A percentile compares a stretch with the other conserved stretches of the same genome.
Conservation (phyloP, 2,888 invertebrate genomes). For the Eristalinus aeneus region DNA sequence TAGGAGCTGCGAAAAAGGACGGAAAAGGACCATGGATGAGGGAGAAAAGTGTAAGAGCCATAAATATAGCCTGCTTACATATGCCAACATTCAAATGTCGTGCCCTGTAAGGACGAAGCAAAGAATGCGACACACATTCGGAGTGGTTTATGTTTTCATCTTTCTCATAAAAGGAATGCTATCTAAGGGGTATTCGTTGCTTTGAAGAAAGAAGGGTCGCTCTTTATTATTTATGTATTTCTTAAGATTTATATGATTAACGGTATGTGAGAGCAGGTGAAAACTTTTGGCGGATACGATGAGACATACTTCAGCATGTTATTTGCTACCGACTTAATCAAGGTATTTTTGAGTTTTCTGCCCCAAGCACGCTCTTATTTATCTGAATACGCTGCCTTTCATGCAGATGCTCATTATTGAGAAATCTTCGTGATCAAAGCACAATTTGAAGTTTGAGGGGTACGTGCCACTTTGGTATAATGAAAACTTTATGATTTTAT, state of each 20-base stretch:
- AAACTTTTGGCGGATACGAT: background rate
- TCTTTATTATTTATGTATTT: constrained; percentile 1
- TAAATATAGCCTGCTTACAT: background rate
- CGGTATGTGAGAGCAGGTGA: background rate
- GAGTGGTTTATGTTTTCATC: background rate
- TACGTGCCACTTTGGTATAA: too few species aligned
- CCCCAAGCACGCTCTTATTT: too few species aligned
- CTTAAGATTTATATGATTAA: background rate
- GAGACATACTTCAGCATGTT: background rate
- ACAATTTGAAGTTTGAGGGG: too few species aligned
- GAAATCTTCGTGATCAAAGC: too few species aligned
- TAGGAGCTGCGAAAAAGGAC: background rate
- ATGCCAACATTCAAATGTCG: background rate
- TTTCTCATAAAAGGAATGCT: background rate
- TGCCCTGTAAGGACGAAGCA: background rate
- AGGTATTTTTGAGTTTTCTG: too few species aligned
- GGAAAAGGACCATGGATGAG: background rate
- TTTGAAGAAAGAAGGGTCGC: background rate
- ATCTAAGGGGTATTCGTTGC: background rate
- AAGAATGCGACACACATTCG: background rate
- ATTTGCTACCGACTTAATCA: background rate
- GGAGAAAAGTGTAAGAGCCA: background rate
- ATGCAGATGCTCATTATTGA: too few species aligned
- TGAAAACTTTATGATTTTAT: too few species aligned
- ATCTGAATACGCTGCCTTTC: too few species aligned